phyloP scores from a whole-genome alignment of 2,888 invertebrate genomes.

The Heteromyza rotundicornis region DNA sequence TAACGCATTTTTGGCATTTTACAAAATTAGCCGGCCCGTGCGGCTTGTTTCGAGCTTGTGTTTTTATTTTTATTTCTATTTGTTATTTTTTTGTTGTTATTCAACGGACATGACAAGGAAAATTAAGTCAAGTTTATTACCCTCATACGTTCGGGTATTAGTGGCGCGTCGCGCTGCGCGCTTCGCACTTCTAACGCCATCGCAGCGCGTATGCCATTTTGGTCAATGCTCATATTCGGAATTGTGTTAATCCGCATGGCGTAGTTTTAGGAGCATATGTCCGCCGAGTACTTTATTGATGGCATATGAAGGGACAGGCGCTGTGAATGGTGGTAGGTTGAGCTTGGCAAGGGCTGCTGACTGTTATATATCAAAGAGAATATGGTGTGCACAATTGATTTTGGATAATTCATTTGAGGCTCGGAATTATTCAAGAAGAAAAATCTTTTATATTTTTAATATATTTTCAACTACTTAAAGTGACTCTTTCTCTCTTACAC shows the following conservation, averaged over 20 bases:
- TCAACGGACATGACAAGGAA: slow-evolving; percentile 26
- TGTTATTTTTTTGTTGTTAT: background rate
- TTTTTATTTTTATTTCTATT: background rate
- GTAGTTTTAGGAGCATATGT: too few relatives aligned
- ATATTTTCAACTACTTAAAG: too few relatives aligned
- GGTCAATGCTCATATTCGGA: background rate
- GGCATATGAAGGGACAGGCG: too few relatives aligned
- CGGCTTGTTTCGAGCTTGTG: background rate
- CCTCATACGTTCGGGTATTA: background rate
- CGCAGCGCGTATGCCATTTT: too few relatives aligned
- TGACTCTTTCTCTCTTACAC: background rate
- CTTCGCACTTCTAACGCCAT: background rate
- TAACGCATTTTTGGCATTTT: slow-evolving; percentile 14
- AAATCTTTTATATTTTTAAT: too few relatives aligned
- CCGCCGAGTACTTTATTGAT: too few relatives aligned
- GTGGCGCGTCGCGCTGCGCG: background rate
- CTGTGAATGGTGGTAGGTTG: too few relatives aligned
- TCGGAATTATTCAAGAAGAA: too few relatives aligned
- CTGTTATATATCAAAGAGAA: too few relatives aligned
- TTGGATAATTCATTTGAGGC: too few relatives aligned
- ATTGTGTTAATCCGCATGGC: background rate
- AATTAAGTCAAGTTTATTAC: slow-evolving; percentile 33
- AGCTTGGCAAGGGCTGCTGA: too few relatives aligned
- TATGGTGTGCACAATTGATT: too few relatives aligned
- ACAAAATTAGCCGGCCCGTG: background rate